These are phyloP conservation scores for Platalea minor DNA, from an alignment of 2,797 vertebrate species.

Conservation along the genomic window DNA sequence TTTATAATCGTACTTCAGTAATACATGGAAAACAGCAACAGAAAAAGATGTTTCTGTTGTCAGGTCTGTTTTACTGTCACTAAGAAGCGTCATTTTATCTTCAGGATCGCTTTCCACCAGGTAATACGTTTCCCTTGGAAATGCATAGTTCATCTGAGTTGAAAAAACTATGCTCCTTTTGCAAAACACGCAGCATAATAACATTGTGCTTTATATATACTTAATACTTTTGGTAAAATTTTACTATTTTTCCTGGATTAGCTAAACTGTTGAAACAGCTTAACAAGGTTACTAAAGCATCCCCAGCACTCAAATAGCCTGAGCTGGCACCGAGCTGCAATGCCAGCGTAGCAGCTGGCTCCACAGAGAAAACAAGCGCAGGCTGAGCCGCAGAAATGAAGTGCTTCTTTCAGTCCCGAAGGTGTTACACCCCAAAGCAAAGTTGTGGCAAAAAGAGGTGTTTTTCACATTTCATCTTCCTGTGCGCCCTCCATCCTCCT, in stretches of 20 bases:
- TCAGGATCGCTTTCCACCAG: not conserved
- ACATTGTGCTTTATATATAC: not conserved
- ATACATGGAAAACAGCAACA: not conserved
- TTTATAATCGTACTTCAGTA: not conserved
- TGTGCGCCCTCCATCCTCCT: not conserved
- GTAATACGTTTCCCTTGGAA: constrained; percentile 8
- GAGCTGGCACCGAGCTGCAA: not conserved
- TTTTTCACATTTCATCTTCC: not conserved
- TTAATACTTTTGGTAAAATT: not conserved
- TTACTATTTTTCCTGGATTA: constrained; percentile 14
- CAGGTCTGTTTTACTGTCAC: not conserved
- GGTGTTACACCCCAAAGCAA: not conserved
- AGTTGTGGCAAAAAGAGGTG: not conserved
- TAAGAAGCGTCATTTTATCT: not conserved
- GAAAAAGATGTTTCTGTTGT: not conserved
- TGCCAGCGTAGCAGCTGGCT: constrained; percentile 50
- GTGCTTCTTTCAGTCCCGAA: not conserved
- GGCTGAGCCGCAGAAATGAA: not conserved
- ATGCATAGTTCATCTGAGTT: not conserved
- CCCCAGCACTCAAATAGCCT: not conserved
- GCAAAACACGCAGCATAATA: rapidly evolving
- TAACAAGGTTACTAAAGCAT: not conserved
- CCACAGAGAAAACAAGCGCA: not conserved
- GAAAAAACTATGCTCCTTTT: not conserved
- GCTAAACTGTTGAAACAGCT: constrained; percentile 18